These are phyloP conservation scores for Microcebus lehilahytsara DNA, from an alignment of 2,113 vertebrate species.

Conservation along the genomic window DNA sequence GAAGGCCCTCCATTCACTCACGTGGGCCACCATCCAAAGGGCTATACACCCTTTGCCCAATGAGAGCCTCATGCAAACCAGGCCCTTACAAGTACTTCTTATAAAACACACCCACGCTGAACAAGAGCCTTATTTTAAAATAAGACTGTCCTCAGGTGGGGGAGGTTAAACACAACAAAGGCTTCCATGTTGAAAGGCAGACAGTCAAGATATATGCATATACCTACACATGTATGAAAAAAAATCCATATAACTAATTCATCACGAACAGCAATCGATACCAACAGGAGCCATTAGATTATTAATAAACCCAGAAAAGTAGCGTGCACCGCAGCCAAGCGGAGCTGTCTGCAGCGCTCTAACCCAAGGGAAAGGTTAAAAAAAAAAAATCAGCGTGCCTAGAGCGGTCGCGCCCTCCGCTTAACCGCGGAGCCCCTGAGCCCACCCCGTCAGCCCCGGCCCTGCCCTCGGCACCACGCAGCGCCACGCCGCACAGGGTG, in stretches of 20 bases:
- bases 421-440: not conserved
- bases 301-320: constrained; percentile 62
- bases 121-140: constrained; percentile 66
- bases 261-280: constrained; percentile 65
- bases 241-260: constrained; percentile 61
- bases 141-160: constrained; percentile 66
- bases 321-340: not conserved
- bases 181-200: constrained; percentile 70
- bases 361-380: not conserved
- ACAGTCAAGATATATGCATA: constrained; percentile 16
- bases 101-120: constrained; percentile 68
- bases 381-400: not conserved
- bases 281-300: constrained; percentile 57
- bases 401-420: not conserved
- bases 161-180: constrained; percentile 72
- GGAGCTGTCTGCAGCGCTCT: not conserved
- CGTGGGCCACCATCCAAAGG: constrained; percentile 60
- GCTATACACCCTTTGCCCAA: constrained; percentile 50
- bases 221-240: constrained; percentile 12
- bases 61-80: constrained; percentile 42
- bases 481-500: not conserved
- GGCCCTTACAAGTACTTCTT: constrained; percentile 59
- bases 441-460: not conserved
- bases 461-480: not conserved
- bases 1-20: constrained; percentile 60